Evolutionary conservation across 2,888 invertebrate genomes (phyloP), one percentile per base, ranked within the genome.

Genomic region (Anoncus sp.): DNA sequence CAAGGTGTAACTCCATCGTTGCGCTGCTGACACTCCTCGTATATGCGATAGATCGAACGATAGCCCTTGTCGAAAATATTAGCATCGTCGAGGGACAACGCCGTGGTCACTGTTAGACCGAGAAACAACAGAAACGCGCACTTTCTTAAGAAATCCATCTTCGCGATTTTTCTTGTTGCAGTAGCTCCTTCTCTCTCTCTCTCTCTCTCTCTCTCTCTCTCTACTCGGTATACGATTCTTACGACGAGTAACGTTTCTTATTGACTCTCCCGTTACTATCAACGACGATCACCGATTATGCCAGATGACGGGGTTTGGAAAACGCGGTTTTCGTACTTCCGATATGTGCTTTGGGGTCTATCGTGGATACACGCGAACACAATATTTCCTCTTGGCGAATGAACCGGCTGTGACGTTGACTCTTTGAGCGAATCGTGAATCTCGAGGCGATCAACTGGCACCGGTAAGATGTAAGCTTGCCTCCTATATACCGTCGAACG

Each of bases 11-110:
- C 92, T 59, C 95, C 96, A 75, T 92, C 91, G 76, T 95, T 95
- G 1, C 94, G 91, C 80, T 94, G 93, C 79, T 94, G 94, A 87
- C 97, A 97, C 85, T 97, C 97, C 84, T 96, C 96, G 90, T 96
- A 97, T 80, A 97, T 93, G 85, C 94, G 94, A 85, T 94, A 92
- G 5, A 95, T 91, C 55, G 95, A 94, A 77, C 94, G 93, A 84
- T 96, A 92, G 73, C 96, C 95, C 22, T 82, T 85, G 31, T 90
- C 90, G 38, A 91, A 77, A 75, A 94, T 91, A 82, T 90, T 93
- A 72, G 93, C 92, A 31, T 91, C 87, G 43, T 89, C 91, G 7
- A 66, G 55, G 10, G 82, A 51, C 38, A 74, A 63, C 9, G 60
- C 51, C 9, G 81, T 66, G 7, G 75, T 65, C 27, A 73, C 73